Base-by-base conservation (phyloP, 2,113 vertebrate species). In the Parus major region DNA sequence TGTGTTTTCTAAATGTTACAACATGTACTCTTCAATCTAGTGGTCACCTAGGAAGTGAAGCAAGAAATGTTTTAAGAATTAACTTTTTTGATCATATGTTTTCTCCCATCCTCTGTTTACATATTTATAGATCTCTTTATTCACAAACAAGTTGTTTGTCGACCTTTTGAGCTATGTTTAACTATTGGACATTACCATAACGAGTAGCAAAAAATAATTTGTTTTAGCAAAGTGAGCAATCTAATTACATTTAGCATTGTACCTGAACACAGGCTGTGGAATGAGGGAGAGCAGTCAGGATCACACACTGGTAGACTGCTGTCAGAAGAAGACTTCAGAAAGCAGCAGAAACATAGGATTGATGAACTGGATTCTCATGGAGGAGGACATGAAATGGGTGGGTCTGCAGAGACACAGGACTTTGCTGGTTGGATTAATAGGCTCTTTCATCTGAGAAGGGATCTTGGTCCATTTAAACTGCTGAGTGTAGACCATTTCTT, bases 1-100 rank as follows among this genome's bases (percentile, higher is more conserved):
- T 84, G 60, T 81, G 73, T 90, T 90, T 91, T 87, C 77, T 92
- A 78, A 94, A 92, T 52, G 68, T 61, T 95, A 95, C 79, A 90
- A 90, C 17, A 29, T 83, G 87, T 88, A 78, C 66, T 82, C 75
- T 96, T 97, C 94, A 94, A 94, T 95, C 64, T 96, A 91, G 88
- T 89, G 96, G 88, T 87, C 92, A 88, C 59, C 82, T 84, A 89
- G 75, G 50, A 90, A 91, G 33, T 57, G 55, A 80, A 86, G 66
- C 9, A 75, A 92, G 39, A 59, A 79, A 52, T 39, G 18, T 64
- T 73, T 94, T 92, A 60, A 76, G 61, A 78, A 52, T 73, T 59
- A 69, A 70, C 29, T 61, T 88, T 19, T 69, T 29, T 36, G 76
- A 69, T 84, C 42, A 46, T 13, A 5, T 47, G 50, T 73, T 88